phyloP scores from a whole-genome alignment of 2,797 vertebrate genomes.

The Mastacembelus armatus region DNA sequence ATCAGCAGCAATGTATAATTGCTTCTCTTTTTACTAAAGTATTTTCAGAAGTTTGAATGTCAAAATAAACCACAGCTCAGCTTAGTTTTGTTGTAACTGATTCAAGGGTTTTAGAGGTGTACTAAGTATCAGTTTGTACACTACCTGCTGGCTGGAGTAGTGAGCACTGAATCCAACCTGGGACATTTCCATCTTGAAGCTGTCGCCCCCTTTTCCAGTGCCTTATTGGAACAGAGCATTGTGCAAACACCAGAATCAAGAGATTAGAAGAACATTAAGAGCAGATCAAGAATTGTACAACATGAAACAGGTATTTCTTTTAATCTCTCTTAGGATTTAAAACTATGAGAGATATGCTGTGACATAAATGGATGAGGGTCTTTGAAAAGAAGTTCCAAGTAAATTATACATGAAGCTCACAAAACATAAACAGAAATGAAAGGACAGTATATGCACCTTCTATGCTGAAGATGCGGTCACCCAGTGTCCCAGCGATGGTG shows the following conservation, averaged over 20 bases:
- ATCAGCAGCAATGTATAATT: neutral
- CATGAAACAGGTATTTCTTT: neutral
- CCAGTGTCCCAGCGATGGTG: conserved; percentile 91
- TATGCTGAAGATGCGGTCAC: conserved; percentile 96
- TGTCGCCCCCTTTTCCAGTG: conserved; percentile 75
- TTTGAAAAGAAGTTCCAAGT: neutral
- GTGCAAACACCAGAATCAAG: neutral
- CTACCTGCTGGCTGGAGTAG: conserved; percentile 82
- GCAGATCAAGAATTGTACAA: neutral
- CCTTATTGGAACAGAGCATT: conserved; percentile 55
- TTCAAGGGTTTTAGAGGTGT: neutral
- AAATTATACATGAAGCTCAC: neutral
- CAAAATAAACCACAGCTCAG: neutral
- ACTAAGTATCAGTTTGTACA: neutral
- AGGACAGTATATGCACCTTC: conserved; percentile 82
- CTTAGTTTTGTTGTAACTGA: neutral
- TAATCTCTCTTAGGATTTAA: neutral
- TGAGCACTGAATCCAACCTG: conserved; percentile 94
- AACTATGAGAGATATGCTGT: neutral
- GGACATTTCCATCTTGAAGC: conserved; percentile 94
- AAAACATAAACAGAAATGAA: neutral
- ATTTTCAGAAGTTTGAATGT: too few species aligned
- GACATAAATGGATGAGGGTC: neutral
- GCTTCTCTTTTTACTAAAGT: too few species aligned
- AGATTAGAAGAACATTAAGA: neutral